A percentile compares a stretch with the other conserved stretches of the same genome.
Conservation (phyloP, 2,888 invertebrate species). For the Protophormia terraenovae region DNA sequence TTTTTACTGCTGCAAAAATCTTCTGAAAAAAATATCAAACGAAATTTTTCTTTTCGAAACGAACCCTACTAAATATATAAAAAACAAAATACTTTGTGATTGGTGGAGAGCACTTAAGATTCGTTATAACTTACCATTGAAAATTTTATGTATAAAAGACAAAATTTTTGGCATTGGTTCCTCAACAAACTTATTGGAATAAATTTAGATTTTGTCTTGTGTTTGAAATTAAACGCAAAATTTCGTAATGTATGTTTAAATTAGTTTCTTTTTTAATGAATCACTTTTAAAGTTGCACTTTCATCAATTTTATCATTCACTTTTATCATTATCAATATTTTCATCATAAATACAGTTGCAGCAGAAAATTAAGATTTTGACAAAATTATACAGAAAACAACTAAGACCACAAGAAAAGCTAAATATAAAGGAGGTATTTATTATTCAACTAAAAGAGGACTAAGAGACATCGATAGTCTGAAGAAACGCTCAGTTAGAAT, state of each 20-base stretch:
- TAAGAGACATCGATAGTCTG: neutral
- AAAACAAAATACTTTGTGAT: too few species aligned
- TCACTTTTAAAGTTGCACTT: conserved; percentile 34
- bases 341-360: conserved; percentile 34
- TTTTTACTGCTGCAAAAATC: too few species aligned
- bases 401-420: conserved; percentile 9
- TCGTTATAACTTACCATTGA: too few species aligned
- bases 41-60: too few species aligned
- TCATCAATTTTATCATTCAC: conserved; percentile 34
- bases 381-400: conserved; percentile 1
- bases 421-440: neutral
- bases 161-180: too few species aligned
- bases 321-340: conserved; percentile 19
- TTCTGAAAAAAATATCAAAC: too few species aligned
- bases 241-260: neutral
- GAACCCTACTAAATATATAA: too few species aligned
- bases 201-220: too few species aligned
- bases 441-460: neutral
- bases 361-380: conserved; percentile 2
- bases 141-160: too few species aligned
- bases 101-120: too few species aligned
- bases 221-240: neutral
- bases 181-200: too few species aligned
- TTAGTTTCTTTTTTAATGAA: conserved; percentile 42
- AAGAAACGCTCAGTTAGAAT: neutral